Conservation (phyloP, 2,113 vertebrate species). For the Pholis gunnellus region DNA sequence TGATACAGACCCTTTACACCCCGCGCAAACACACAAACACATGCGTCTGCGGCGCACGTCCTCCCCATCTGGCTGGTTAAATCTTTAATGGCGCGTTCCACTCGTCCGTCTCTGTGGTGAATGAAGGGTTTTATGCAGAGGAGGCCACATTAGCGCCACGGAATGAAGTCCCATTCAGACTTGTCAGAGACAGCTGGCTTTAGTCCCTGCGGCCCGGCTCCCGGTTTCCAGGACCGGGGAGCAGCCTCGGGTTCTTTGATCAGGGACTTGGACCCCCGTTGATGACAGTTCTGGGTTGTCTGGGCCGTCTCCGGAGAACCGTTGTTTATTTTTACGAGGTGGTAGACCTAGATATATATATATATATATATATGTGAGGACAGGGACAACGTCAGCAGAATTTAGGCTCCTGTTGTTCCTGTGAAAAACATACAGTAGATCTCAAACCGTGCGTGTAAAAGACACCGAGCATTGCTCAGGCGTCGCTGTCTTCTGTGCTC, state of each 20-base stretch:
- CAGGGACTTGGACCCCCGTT: conserved; percentile 39
- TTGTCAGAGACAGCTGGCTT: conserved; percentile 50
- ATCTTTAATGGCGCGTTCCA: conserved; percentile 61
- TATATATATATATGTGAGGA: conserved; percentile 1
- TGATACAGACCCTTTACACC: conserved; percentile 17
- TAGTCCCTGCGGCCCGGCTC: not conserved
- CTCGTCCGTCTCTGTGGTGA: conserved; percentile 3
- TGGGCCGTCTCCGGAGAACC: conserved; percentile 40
- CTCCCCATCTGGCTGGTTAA: conserved; percentile 55
- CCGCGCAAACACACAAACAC: conserved; percentile 22
- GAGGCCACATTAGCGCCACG: conserved; percentile 28
- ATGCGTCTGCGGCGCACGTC: not conserved
- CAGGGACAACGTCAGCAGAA: conserved; percentile 17
- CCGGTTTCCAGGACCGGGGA: conserved; percentile 31
- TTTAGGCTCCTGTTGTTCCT: conserved; percentile 34
- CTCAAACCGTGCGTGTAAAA: not conserved
- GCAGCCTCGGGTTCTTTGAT: conserved; percentile 48
- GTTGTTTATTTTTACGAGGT: conserved; percentile 59
- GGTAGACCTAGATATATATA: conserved; percentile 49
- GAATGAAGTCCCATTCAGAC: conserved; percentile 43
- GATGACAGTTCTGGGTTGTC: conserved; percentile 77
- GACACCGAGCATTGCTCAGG: not conserved
- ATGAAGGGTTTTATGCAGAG: conserved; percentile 26
- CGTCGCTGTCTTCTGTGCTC: not conserved
- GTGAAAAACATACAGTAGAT: not conserved